These are phyloP conservation scores for Euwallacea similis DNA, from an alignment of 1,140 invertebrate genomes.

Conservation along the genomic window DNA sequence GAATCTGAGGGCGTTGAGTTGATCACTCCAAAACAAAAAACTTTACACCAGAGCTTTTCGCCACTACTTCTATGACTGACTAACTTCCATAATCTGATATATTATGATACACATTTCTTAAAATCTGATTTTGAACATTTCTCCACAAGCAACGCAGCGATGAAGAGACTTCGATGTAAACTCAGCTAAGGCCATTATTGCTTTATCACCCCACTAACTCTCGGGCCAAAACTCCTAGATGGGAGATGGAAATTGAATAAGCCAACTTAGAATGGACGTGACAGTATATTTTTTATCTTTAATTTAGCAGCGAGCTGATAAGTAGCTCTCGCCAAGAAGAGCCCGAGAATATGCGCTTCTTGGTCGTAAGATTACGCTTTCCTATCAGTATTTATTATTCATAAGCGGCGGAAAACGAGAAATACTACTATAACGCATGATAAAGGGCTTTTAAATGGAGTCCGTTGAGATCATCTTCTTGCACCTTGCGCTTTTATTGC, in stretches of 20 bases:
- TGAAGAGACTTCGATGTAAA: conserved; percentile 15
- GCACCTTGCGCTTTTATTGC: conserved; percentile 33
- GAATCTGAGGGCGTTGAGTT: too few species aligned
- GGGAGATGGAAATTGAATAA: conserved; percentile 52
- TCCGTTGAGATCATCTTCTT: conserved; percentile 49
- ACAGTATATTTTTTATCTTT: conserved; percentile 55
- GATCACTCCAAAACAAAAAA: too few species aligned
- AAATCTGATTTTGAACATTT: too few species aligned
- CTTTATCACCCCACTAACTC: conserved; percentile 32
- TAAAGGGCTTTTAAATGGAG: conserved; percentile 49
- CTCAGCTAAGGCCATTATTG: conserved; percentile 15
- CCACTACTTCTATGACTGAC: too few species aligned
- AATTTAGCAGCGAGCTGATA: conserved; percentile 53
- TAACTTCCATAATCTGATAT: too few species aligned
- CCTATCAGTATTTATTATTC: conserved; percentile 54
- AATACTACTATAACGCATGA: conserved; percentile 52
- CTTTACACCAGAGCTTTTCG: too few species aligned
- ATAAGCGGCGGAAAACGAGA: conserved; percentile 51
- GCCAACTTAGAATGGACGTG: conserved; percentile 51
- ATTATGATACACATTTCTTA: too few species aligned
- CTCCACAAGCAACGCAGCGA: not conserved
- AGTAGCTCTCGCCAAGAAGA: conserved; percentile 46
- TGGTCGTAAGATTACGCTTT: conserved; percentile 48
- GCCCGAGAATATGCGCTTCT: conserved; percentile 47
- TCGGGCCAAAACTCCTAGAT: conserved; percentile 18